Conservation (phyloP, 2,888 invertebrate species). For the Lasioglossum morio region DNA sequence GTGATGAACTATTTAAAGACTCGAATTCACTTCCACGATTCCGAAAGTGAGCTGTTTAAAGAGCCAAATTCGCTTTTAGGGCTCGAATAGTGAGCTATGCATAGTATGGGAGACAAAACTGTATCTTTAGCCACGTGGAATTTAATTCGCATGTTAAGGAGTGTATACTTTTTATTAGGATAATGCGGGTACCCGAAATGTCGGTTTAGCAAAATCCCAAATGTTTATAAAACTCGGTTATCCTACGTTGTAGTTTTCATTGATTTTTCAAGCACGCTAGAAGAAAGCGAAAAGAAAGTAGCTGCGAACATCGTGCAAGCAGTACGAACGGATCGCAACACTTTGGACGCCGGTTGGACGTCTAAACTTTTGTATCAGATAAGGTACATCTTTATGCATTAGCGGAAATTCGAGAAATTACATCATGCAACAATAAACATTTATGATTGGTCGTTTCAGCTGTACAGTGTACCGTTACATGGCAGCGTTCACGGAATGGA, state of each 20-base stretch:
- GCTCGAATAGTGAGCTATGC: too few species aligned
- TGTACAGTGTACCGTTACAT: constrained; percentile 74
- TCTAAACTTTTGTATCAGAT: constrained; percentile 59
- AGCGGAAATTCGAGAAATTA: not conserved
- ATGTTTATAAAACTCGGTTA: not conserved
- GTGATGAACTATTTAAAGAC: too few species aligned
- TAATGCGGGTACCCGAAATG: too few species aligned
- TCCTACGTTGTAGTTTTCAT: not conserved
- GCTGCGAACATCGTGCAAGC: constrained; percentile 79
- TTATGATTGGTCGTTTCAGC: constrained; percentile 58
- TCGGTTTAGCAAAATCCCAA: not conserved
- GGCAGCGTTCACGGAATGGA: constrained; percentile 73
- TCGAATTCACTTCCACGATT: too few species aligned
- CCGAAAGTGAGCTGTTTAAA: too few species aligned
- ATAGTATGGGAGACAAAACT: too few species aligned
- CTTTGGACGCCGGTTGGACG: constrained; percentile 70
- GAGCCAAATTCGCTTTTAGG: too few species aligned
- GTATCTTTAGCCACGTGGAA: too few species aligned
- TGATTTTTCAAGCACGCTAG: constrained; percentile 19
- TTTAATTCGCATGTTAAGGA: too few species aligned
- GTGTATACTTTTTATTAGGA: too few species aligned
- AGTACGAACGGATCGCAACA: constrained; percentile 75
- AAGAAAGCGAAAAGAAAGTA: constrained; percentile 73
- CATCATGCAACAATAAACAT: not conserved
- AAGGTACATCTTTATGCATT: constrained; percentile 36